Percentiles rank a stretch among this genome's conserved stretches.
phyloP scores from a whole-genome alignment of 2,797 vertebrate species.

The Lerista edwardsae region DNA sequence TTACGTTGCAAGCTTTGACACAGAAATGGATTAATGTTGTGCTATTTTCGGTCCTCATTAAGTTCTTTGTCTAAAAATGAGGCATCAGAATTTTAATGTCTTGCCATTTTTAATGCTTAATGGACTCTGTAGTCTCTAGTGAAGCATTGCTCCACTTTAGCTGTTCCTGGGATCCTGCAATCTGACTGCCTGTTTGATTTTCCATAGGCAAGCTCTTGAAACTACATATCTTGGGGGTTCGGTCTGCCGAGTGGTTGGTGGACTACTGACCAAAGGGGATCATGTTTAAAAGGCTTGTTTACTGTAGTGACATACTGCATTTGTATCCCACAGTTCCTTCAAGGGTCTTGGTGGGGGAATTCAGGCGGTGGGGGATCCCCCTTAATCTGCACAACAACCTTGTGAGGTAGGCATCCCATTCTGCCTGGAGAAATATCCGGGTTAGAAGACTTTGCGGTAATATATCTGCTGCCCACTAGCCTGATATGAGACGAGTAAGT shows the following conservation, averaged over 20 bases:
- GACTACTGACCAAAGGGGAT: neutral
- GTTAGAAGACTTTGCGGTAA: neutral
- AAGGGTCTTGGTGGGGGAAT: neutral
- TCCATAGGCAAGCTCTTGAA: neutral
- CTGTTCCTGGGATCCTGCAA: neutral
- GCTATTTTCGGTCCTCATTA: conserved; percentile 63
- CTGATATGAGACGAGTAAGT: neutral
- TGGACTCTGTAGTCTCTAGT: neutral
- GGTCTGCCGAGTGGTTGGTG: neutral
- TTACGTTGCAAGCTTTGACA: conserved; percentile 49
- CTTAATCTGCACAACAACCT: too few relatives aligned
- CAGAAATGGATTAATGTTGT: conserved; percentile 52
- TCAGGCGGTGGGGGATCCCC: neutral
- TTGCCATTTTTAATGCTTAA: conserved; percentile 45
- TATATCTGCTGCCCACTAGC: neutral
- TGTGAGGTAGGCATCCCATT: neutral
- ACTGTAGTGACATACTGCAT: neutral
- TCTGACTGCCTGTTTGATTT: neutral
- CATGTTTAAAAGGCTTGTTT: neutral
- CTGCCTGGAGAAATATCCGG: too few relatives aligned
- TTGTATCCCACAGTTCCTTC: neutral
- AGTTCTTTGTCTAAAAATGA: conserved; percentile 58
- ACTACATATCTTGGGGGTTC: neutral
- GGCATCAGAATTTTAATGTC: conserved; percentile 49
- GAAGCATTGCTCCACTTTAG: conserved; percentile 8